Evolutionary conservation across 1,140 invertebrate genomes (phyloP).

Genomic region (Trachymyrmex cornetzi): DNA sequence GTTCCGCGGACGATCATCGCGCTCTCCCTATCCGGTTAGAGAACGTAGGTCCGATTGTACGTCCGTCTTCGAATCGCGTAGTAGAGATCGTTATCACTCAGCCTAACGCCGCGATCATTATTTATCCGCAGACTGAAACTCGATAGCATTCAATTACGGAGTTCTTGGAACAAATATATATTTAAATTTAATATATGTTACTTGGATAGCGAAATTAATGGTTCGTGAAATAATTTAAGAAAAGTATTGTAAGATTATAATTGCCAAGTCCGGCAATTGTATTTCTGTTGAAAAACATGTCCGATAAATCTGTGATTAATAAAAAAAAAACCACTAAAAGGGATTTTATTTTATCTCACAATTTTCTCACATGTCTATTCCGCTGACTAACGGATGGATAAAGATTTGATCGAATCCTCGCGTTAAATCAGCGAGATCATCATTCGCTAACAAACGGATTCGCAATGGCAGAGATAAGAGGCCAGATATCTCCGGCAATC

Average conservation of each 20-base stretch:
- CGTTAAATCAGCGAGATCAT: constrained; percentile 19
- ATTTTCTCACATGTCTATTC: constrained; percentile 19
- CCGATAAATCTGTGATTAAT: neutral
- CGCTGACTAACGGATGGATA: constrained; percentile 7
- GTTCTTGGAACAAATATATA: neutral
- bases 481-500: constrained; percentile 78
- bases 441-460: constrained; percentile 69
- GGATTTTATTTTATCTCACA: neutral
- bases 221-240: neutral
- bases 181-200: neutral
- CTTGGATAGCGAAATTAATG: neutral
- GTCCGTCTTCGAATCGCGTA: constrained; percentile 35
- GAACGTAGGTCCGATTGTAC: constrained; percentile 26
- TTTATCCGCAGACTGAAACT: constrained; percentile 41
- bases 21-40: neutral
- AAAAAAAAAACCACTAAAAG: neutral
- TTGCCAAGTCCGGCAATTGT: neutral
- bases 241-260: neutral
- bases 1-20: constrained; percentile 51
- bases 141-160: constrained; percentile 23
- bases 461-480: constrained; percentile 75
- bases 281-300: neutral
- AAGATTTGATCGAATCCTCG: constrained; percentile 20
- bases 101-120: constrained; percentile 22
- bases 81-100: constrained; percentile 43